Evolutionary conservation across 2,888 invertebrate genomes (phyloP).

Genomic region (Lamellibrachia columna): DNA sequence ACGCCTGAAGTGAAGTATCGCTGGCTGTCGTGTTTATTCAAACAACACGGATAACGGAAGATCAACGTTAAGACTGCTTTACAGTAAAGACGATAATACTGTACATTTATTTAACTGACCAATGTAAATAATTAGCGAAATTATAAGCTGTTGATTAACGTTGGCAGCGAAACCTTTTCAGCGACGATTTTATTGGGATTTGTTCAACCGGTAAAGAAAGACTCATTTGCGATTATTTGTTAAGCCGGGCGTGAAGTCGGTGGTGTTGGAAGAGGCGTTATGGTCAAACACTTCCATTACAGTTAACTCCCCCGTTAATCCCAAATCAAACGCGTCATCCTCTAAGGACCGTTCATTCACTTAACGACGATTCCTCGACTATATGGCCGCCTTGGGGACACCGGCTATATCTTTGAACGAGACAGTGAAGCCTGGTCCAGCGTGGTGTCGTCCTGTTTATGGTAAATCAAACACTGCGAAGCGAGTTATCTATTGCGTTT

Average conservation of each 20-base stretch:
- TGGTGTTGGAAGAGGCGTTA: neutral
- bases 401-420: neutral
- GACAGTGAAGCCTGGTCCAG: neutral
- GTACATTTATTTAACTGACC: neutral
- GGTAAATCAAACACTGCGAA: neutral
- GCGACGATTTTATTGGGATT: neutral
- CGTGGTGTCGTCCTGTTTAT: neutral
- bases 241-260: neutral
- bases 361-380: neutral
- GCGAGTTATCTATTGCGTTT: neutral
- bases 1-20: neutral
- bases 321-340: neutral
- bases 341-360: neutral
- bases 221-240: neutral
- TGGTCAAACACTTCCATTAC: neutral
- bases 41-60: neutral
- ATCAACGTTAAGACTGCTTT: neutral
- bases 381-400: neutral
- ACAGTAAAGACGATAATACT: neutral
- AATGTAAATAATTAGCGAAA: neutral
- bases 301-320: neutral
- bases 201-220: neutral
- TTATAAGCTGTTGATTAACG: neutral
- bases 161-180: neutral
- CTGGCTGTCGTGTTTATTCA: neutral